A percentile compares a stretch with the other conserved stretches of the same genome.
These are phyloP conservation scores for Ophion costatus DNA, from an alignment of 2,888 invertebrate species.

Conservation along the genomic window DNA sequence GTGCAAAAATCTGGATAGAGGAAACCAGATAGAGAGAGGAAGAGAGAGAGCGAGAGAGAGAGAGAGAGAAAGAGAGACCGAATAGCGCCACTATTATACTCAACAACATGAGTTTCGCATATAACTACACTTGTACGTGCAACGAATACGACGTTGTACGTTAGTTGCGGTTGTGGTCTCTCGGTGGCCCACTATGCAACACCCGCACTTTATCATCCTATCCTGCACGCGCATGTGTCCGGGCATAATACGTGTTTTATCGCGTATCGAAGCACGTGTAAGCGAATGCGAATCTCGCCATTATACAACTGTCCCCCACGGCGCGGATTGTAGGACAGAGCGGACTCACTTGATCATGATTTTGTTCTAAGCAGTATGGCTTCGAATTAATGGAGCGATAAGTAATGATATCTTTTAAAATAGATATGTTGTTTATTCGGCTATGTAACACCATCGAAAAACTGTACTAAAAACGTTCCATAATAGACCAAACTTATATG, in stretches of 20 bases:
- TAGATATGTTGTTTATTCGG: too few relatives aligned
- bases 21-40: conserved; percentile 16
- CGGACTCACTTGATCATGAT: too few relatives aligned
- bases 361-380: too few relatives aligned
- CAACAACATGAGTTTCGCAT: conserved; percentile 36
- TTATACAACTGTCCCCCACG: background rate
- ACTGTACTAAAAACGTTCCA: too few relatives aligned
- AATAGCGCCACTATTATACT: conserved; percentile 38
- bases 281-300: conserved; percentile 22
- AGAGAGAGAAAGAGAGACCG: conserved; percentile 27
- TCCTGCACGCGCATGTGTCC: background rate
- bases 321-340: conserved; percentile 20
- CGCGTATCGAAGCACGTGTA: conserved; percentile 24
- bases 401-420: too few relatives aligned
- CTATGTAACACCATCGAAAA: too few relatives aligned
- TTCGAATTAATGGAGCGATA: too few relatives aligned
- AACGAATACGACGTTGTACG: conserved; percentile 37
- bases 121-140: conserved; percentile 62
- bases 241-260: conserved; percentile 5
- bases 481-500: too few relatives aligned
- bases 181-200: conserved; percentile 30
- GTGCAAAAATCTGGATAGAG: conserved; percentile 54
- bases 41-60: background rate
- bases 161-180: conserved; percentile 49
- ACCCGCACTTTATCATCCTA: conserved; percentile 50